Percentiles rank a stretch among this genome's conserved stretches.
Conservation (phyloP, 2,113 vertebrate genomes). For the Phyllostomus hastatus region DNA sequence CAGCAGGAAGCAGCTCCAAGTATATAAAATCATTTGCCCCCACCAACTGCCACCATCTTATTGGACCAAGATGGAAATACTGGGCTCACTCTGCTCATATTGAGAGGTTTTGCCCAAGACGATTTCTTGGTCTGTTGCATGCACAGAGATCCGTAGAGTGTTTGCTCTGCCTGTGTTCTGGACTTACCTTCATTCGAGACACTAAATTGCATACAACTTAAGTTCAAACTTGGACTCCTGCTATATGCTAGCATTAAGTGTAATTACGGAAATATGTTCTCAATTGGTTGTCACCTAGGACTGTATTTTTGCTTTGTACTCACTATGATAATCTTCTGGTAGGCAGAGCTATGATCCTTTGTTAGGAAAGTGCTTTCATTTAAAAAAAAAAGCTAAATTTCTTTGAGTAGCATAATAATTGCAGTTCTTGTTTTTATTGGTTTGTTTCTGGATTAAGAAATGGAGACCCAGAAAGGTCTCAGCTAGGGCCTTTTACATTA, state of each 20-base stretch:
- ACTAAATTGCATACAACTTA: not conserved
- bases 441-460: constrained; percentile 1
- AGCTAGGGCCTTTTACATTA: not conserved
- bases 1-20: not conserved
- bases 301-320: not conserved
- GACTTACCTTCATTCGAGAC: not conserved
- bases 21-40: not conserved
- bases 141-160: not conserved
- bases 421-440: not conserved
- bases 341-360: not conserved
- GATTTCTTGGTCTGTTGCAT: not conserved
- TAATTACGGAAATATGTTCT: not conserved
- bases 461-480: not conserved
- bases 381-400: not conserved
- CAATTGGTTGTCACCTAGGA: not conserved
- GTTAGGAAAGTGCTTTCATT: not conserved
- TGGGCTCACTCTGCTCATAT: not conserved
- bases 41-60: not conserved
- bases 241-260: not conserved
- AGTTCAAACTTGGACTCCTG: not conserved
- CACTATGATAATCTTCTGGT: not conserved
- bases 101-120: not conserved
- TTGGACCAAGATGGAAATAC: not conserved
- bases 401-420: not conserved
- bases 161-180: not conserved